phyloP scores from a whole-genome alignment of 2,113 vertebrate species.

The Psilopogon haemacephalus region DNA sequence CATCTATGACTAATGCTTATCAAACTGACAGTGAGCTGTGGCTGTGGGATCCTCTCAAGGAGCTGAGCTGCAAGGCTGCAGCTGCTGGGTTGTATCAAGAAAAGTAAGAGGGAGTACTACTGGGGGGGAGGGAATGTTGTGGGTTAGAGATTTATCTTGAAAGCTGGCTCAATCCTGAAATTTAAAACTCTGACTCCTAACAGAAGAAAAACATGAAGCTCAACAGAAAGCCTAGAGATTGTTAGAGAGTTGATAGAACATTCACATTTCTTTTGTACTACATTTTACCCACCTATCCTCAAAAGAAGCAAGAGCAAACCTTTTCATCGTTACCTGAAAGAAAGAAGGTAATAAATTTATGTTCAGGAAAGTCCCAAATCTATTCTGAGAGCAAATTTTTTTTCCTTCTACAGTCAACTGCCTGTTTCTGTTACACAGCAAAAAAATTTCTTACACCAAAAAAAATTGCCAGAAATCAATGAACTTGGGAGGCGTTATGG shows the following conservation, averaged over 20 bases:
- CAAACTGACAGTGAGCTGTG: background rate
- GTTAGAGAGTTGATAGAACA: background rate
- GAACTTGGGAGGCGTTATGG: background rate
- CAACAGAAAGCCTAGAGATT: background rate
- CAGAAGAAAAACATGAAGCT: background rate
- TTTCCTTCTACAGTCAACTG: background rate
- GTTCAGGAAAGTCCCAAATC: background rate
- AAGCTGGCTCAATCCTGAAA: background rate
- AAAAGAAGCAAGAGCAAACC: background rate
- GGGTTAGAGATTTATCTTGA: background rate
- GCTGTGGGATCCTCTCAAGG: constrained; percentile 15
- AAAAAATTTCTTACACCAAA: background rate
- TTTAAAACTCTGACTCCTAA: background rate
- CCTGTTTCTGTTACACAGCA: background rate
- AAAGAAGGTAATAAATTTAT: background rate
- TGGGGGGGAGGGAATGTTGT: background rate
- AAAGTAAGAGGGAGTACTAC: background rate
- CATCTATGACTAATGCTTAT: constrained; percentile 23
- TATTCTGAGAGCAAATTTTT: background rate
- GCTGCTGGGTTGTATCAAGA: background rate
- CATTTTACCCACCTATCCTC: background rate
- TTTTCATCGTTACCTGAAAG: background rate
- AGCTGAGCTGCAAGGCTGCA: background rate
- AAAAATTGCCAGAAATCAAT: background rate
- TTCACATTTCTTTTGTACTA: background rate